Conservation (phyloP, 2,888 invertebrate species). For the Athrips mouffetella region DNA sequence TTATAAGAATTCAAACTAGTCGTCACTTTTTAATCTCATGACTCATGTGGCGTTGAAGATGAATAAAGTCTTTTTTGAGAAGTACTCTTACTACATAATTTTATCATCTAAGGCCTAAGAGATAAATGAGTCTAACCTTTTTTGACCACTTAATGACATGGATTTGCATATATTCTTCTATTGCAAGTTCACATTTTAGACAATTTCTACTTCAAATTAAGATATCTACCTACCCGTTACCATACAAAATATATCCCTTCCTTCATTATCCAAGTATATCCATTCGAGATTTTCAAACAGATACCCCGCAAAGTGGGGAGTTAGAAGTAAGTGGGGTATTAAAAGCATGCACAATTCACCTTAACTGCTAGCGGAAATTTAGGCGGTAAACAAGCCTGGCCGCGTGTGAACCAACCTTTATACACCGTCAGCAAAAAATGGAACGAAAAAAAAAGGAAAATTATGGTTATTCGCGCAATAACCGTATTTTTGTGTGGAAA, state of each 20-base stretch:
- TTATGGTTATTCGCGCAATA: conserved; percentile 10
- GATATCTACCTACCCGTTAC: not conserved
- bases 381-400: conserved; percentile 25
- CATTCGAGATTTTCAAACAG: conserved; percentile 4
- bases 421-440: conserved; percentile 28
- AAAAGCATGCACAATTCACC: conserved; percentile 45
- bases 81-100: too few species aligned
- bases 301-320: conserved; percentile 24
- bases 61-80: too few species aligned
- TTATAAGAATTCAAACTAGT: too few species aligned
- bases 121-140: too few species aligned
- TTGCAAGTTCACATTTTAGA: too few species aligned
- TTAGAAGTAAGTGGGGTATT: conserved; percentile 35
- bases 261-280: not conserved
- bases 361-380: conserved; percentile 39
- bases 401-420: conserved; percentile 19
- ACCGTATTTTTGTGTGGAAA: conserved; percentile 6
- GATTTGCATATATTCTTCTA: too few species aligned
- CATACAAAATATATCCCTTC: conserved; percentile 6
- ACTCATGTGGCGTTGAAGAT: too few species aligned
- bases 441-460: conserved; percentile 18
- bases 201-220: too few species aligned
- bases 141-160: too few species aligned
- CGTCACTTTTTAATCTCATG: too few species aligned
- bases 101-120: too few species aligned